Percentiles rank a stretch among this genome's conserved stretches.
These are phyloP conservation scores for Thecocarcelia acutangulata DNA, from an alignment of 2,888 invertebrate species.

Conservation along the genomic window DNA sequence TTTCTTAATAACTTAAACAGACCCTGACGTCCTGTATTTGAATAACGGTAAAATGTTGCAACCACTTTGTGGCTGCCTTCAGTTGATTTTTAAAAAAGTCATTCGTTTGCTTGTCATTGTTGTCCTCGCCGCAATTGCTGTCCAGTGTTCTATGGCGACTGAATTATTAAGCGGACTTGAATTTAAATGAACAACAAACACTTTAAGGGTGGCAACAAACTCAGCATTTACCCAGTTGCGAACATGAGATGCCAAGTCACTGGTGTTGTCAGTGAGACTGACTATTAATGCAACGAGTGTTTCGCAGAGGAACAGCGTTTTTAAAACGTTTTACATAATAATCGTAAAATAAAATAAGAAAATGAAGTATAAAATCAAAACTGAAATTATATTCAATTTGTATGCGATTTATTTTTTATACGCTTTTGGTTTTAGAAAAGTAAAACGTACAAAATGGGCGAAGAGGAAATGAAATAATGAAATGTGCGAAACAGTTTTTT, in stretches of 20 bases:
- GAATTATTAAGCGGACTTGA: constrained; percentile 41
- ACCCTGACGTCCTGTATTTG: constrained; percentile 22
- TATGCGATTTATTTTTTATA: constrained; percentile 77
- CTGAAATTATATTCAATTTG: constrained; percentile 80
- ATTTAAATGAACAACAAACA: constrained; percentile 64
- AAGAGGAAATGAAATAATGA: constrained; percentile 52
- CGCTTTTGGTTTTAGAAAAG: constrained; percentile 39
- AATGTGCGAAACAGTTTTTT: constrained; percentile 72
- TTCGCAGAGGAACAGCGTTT: constrained; percentile 2
- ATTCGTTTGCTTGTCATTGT: constrained; percentile 38
- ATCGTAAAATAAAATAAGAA: constrained; percentile 72
- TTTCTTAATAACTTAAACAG: constrained; percentile 16
- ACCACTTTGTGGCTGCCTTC: constrained; percentile 18
- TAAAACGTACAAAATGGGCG: constrained; percentile 48
- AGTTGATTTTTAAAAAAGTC: constrained; percentile 47
- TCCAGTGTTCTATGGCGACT: constrained; percentile 56
- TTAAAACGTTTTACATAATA: constrained; percentile 72
- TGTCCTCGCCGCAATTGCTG: constrained; percentile 26
- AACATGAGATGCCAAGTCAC: constrained; percentile 60
- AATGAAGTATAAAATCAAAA: constrained; percentile 75
- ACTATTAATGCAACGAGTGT: constrained; percentile 31
- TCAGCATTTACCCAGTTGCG: constrained; percentile 51
- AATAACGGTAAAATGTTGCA: constrained; percentile 35
- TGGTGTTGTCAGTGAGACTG: constrained; percentile 47
- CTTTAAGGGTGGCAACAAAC: constrained; percentile 60